Evolutionary conservation across 2,888 invertebrate species (phyloP).

Genomic region (Athalia circularis): DNA sequence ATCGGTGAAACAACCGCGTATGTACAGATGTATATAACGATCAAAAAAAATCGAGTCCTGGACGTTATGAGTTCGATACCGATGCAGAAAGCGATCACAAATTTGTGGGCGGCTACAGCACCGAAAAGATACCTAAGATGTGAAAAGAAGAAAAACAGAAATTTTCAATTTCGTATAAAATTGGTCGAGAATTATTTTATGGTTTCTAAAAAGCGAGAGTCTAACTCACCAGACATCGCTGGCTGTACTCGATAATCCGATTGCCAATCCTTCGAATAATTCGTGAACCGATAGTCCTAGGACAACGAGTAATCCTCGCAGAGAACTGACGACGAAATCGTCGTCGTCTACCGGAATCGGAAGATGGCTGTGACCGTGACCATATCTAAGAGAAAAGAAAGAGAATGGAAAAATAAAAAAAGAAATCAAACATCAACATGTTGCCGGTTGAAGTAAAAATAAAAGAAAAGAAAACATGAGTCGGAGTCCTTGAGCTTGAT

Average conservation of each 20-base stretch:
- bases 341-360: constrained; percentile 62
- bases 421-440: background rate
- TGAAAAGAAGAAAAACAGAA: constrained; percentile 53
- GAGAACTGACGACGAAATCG: constrained; percentile 67
- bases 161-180: constrained; percentile 2
- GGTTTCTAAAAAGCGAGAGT: background rate
- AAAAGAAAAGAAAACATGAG: background rate
- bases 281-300: constrained; percentile 91
- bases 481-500: too few species aligned
- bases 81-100: constrained; percentile 92
- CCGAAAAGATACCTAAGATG: constrained; percentile 86
- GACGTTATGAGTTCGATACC: constrained; percentile 88
- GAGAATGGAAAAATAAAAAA: background rate
- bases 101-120: constrained; percentile 89
- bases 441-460: constrained; percentile 29
- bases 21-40: constrained; percentile 82
- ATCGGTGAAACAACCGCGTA: constrained; percentile 88
- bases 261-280: constrained; percentile 84
- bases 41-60: constrained; percentile 79
- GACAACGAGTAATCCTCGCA: constrained; percentile 87
- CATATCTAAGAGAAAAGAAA: constrained; percentile 51
- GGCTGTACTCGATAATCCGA: constrained; percentile 74
- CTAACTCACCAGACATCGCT: constrained; percentile 72
- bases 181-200: background rate
- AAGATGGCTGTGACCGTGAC: constrained; percentile 65